A percentile compares a stretch with the other conserved stretches of the same genome.
Evolutionary conservation across 1,140 invertebrate species (phyloP).

Genomic region (Acromyrmex heyeri): DNA sequence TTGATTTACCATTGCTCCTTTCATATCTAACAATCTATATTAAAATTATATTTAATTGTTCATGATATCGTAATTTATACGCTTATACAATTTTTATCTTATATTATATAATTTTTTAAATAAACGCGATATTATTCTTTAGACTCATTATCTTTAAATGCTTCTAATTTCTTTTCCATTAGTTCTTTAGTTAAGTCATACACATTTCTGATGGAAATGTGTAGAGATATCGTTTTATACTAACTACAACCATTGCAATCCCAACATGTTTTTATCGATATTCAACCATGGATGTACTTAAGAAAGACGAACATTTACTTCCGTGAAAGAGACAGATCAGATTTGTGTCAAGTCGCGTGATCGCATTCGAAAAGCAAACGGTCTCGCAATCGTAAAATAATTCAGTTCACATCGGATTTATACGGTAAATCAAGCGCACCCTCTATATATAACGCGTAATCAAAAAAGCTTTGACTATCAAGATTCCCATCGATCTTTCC

Average conservation of each 20-base stretch:
- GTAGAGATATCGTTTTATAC: neutral
- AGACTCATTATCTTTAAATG: neutral
- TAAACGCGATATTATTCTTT: neutral
- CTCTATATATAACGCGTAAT: neutral
- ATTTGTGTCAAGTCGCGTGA: slow-evolving; percentile 8
- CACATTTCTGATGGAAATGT: neutral
- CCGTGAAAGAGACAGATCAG: slow-evolving; percentile 20
- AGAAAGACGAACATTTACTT: slow-evolving; percentile 12
- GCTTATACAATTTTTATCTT: neutral
- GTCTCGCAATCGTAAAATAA: slow-evolving; percentile 30
- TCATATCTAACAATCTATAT: too few relatives aligned
- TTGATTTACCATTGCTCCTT: too few relatives aligned
- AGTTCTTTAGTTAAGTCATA: neutral
- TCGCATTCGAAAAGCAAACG: slow-evolving; percentile 22
- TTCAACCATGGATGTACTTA: neutral
- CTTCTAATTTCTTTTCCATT: neutral
- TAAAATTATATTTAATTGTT: neutral
- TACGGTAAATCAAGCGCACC: neutral
- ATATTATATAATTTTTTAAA: slow-evolving; percentile 6
- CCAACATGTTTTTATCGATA: slow-evolving; percentile 6
- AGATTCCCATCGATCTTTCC: slow-evolving; percentile 1
- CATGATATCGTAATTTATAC: neutral
- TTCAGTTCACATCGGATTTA: slow-evolving; percentile 4
- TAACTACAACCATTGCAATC: neutral
- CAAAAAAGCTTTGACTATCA: slow-evolving; percentile 21